Percentiles rank a stretch among this genome's conserved stretches.
Evolutionary conservation across 2,888 invertebrate species (phyloP).

Genomic region (Clanis bilineata): DNA sequence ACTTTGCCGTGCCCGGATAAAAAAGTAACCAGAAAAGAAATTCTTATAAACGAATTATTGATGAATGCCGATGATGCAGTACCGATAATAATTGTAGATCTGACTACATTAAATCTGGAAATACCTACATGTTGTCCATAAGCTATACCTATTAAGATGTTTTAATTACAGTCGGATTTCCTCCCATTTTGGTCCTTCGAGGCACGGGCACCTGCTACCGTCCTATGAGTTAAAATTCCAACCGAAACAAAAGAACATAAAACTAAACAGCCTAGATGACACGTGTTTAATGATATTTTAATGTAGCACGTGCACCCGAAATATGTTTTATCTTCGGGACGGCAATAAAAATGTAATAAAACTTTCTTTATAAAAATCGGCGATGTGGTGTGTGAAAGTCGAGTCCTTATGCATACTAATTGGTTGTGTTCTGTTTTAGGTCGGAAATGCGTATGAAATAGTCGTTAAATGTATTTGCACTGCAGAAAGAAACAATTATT

Average conservation of each 20-base stretch:
- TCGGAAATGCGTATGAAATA: not conserved
- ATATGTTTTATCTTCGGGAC: conserved; percentile 1
- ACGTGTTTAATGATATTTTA: conserved; percentile 12
- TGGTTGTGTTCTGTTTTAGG: not conserved
- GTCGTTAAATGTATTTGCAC: not conserved
- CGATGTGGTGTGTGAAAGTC: not conserved
- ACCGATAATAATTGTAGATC: no score
- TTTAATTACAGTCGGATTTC: not conserved
- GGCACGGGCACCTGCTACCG: not conserved
- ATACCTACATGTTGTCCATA: not conserved
- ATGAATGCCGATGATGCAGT: no score
- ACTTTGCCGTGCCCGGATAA: no score
- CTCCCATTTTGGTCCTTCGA: not conserved
- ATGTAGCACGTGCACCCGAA: conserved; percentile 5
- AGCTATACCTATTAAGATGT: not conserved
- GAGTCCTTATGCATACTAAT: not conserved
- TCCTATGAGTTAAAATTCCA: not conserved
- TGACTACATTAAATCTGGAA: no score
- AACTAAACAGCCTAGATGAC: conserved; percentile 12
- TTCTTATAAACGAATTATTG: no score
- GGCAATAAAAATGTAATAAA: conserved; percentile 7
- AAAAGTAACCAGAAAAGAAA: no score
- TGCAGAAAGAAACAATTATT: no score
- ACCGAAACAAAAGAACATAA: conserved; percentile 4
- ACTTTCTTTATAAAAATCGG: not conserved